Evolutionary conservation across 1,140 invertebrate genomes (phyloP), one percentile per base, ranked within the genome.

Genomic region (Calliphora vicina): DNA sequence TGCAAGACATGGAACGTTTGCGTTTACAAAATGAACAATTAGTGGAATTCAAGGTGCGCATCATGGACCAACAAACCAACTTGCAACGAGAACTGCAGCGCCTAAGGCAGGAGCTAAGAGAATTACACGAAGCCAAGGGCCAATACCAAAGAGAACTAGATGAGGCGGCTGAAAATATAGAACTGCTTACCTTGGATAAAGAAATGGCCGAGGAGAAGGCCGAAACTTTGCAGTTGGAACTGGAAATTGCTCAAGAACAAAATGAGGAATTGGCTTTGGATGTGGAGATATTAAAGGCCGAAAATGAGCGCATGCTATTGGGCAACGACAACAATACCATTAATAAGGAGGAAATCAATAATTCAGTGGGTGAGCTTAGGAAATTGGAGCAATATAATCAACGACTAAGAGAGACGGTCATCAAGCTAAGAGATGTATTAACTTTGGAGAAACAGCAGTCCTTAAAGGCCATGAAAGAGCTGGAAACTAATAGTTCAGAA

Each of bases 141-240:
- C 91, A 91, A 26, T 95, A 96, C 88, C 94, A 95, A 57, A 96
- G 98, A 78, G 98, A 99, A 91, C 96, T 98, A 91, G 94, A 96
- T 1, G 97, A 99, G 88, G 91, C 98, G 3, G 93, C 95, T 9
- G 98, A 99, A 90, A 97, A 96, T 2, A 94, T 99, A 0, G 98
- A 99, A 92, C 97, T 99, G 94, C 96, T 97, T 0, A 98, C 98
- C 0, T 92, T 99, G 3, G 98, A 99, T 90, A 99, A 99, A 90
- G 98, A 99, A 93, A 99, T 99, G 98, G 98, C 98, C 0, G 98
- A 99, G 91, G 98, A 99, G 89, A 96, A 98, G 88, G 94, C 96
- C 1, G 98, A 99, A 91, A 96, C 95, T 0, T 90, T 99, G 13
- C 97, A 98, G 91, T 92, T 96, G 78, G 98, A 99, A 91, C 87